Conservation (phyloP, 2,797 vertebrate genomes). For the Selene dorsalis region DNA sequence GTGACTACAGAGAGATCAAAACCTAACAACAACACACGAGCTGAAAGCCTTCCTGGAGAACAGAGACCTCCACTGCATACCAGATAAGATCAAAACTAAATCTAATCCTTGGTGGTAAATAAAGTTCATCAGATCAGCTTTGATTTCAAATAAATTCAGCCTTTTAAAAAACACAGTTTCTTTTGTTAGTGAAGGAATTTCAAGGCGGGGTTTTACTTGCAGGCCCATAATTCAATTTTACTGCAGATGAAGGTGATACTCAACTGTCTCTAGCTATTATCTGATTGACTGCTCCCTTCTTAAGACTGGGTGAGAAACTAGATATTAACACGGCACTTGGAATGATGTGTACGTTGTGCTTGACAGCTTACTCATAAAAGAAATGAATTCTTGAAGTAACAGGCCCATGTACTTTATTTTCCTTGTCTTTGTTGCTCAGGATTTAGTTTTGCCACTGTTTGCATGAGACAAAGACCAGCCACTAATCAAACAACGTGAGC, state of each 20-base stretch:
- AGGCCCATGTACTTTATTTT: slow-evolving; percentile 25
- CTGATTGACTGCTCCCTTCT: slow-evolving; percentile 9
- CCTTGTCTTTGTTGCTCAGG: slow-evolving; percentile 15
- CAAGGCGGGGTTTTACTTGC: slow-evolving; percentile 12
- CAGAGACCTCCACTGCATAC: not conserved
- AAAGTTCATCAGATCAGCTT: slow-evolving; percentile 40
- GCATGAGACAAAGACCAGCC: slow-evolving; percentile 24
- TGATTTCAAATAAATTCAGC: not conserved
- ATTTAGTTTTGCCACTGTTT: slow-evolving; percentile 8
- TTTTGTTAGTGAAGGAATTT: slow-evolving; percentile 47
- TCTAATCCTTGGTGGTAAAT: slow-evolving; percentile 12
- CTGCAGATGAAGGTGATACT: slow-evolving; percentile 25
- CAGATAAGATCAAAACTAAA: not conserved
- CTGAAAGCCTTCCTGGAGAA: not conserved
- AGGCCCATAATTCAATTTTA: slow-evolving; percentile 39
- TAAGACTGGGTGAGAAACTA: not conserved
- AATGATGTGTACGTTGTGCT: slow-evolving; percentile 23
- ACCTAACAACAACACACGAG: not conserved
- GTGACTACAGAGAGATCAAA: not conserved
- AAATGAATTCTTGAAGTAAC: slow-evolving; percentile 1
- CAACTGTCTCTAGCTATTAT: slow-evolving; percentile 40
- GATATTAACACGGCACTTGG: not conserved
- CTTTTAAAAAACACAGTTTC: slow-evolving; percentile 38
- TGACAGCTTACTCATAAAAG: slow-evolving; percentile 19
- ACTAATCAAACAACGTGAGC: slow-evolving; percentile 25